A percentile compares a stretch with the other conserved stretches of the same genome.
These are phyloP conservation scores for Macroramphosus scolopax DNA, from an alignment of 2,797 vertebrate species.

Conservation along the genomic window DNA sequence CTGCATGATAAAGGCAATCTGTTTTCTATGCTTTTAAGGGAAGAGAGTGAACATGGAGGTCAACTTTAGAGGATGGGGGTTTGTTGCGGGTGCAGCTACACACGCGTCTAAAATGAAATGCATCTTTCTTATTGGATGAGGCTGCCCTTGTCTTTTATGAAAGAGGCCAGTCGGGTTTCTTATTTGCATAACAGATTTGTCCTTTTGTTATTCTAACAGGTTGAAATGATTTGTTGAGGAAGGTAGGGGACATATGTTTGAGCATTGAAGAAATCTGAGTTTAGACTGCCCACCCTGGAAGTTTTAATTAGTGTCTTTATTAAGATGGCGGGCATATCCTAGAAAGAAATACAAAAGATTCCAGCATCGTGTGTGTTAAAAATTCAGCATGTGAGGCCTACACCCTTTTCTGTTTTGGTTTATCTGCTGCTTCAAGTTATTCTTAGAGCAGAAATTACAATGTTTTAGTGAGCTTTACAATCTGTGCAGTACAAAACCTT, in stretches of 20 bases:
- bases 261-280: constrained; percentile 42
- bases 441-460: too few species aligned
- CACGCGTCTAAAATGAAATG: constrained; percentile 51
- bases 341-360: constrained; percentile 3
- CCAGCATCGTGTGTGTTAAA: too few species aligned
- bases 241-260: constrained; percentile 60
- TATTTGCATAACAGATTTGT: constrained; percentile 58
- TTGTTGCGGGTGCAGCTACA: constrained; percentile 25
- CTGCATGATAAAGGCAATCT: constrained; percentile 80
- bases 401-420: constrained; percentile 8
- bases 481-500: too few species aligned
- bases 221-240: constrained; percentile 37
- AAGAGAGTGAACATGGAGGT: constrained; percentile 64
- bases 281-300: constrained; percentile 31
- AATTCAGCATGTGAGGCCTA: neutral
- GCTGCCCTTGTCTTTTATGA: constrained; percentile 53
- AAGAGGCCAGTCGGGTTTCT: constrained; percentile 61
- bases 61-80: constrained; percentile 53
- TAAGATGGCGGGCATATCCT: constrained; percentile 15
- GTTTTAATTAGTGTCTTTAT: constrained; percentile 24
- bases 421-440: constrained; percentile 21
- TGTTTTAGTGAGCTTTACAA: too few species aligned
- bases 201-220: constrained; percentile 67
- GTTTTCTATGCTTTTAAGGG: constrained; percentile 62
- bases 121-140: constrained; percentile 63